phyloP scores from a whole-genome alignment of 2,888 invertebrate species.

The Germaria angustata region DNA sequence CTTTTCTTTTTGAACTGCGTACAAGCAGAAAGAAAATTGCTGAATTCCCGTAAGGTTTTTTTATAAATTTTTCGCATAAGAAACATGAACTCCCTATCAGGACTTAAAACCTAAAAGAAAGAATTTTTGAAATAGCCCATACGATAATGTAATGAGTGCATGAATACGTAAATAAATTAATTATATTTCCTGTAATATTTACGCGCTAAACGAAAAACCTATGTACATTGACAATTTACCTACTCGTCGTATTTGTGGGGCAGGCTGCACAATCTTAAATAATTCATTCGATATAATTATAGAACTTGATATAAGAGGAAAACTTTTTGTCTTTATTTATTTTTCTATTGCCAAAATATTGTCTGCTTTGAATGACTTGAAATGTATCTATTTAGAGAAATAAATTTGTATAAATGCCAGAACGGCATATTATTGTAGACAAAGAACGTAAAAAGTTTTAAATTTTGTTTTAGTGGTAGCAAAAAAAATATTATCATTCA shows the following conservation, averaged over 20 bases:
- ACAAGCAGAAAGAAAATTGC: too few species aligned
- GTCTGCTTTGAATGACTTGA: constrained; percentile 22
- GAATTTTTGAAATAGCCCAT: too few species aligned
- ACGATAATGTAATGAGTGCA: background rate
- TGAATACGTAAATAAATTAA: constrained; percentile 5
- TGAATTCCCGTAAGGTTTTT: too few species aligned
- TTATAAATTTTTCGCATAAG: too few species aligned
- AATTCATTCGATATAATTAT: too few species aligned
- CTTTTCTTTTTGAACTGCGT: too few species aligned
- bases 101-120: too few species aligned
- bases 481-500: too few species aligned
- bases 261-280: background rate
- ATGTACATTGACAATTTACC: too few species aligned
- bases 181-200: background rate
- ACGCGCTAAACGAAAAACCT: background rate
- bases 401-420: constrained; percentile 19
- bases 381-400: constrained; percentile 35
- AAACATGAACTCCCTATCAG: too few species aligned
- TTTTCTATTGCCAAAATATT: constrained; percentile 5
- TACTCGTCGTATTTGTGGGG: background rate
- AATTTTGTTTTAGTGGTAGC: background rate
- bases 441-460: constrained; percentile 49
- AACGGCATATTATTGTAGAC: background rate
- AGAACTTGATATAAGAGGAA: too few species aligned
- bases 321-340: constrained; percentile 20